Base-by-base conservation (phyloP, 2,113 vertebrate species). In the Cygnus buccinator region DNA sequence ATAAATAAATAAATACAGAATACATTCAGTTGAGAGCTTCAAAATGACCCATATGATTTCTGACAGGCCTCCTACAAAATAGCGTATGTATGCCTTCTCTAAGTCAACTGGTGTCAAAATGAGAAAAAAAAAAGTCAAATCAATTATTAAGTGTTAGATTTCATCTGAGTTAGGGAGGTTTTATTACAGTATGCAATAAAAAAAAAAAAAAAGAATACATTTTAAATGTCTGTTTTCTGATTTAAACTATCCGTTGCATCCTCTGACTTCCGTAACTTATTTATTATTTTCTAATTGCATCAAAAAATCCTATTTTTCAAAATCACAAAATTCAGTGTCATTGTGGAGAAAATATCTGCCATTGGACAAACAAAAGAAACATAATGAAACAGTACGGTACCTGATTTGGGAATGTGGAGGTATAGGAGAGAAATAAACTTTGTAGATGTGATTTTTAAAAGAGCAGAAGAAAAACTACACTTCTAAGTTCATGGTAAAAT, bases 391-490 rank as follows among this genome's bases (percentile, higher is more conserved):
- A n/a, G 31, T 22, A 41, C 3, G 41, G 8, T 43, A 67, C 20
- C 16, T 41, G 29, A 55, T 65, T 35, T 75, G 37, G 19, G 22
- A 88, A 79, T 33, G 7, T 8, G 35, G 15, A 35, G 3, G 3
- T 43, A 48, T 22, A 50, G 9, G 16, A 78, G 26, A 52, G 12
- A 90, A 63, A 67, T 72, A 10, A 13, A 1, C 35, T 73, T 22
- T 39, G 3, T 54, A 29, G 3, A 3, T 21, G 18, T 44, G 19
- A 21, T 10, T 37, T 50, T 77, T 41, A 54, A 43, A 15, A 67
- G 4, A 26, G 15, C 3, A 37, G 19, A 20, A 57, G 29, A 44
- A 55, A 59, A 11, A 7, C 5, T 1, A 2, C 22, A 4, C 17
- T 61, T 72, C 17, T 7, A 62, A 43, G 7, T 29, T 88, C 20